Evolutionary conservation across 2,888 invertebrate genomes (phyloP).

Genomic region (Agrilus biguttatus): DNA sequence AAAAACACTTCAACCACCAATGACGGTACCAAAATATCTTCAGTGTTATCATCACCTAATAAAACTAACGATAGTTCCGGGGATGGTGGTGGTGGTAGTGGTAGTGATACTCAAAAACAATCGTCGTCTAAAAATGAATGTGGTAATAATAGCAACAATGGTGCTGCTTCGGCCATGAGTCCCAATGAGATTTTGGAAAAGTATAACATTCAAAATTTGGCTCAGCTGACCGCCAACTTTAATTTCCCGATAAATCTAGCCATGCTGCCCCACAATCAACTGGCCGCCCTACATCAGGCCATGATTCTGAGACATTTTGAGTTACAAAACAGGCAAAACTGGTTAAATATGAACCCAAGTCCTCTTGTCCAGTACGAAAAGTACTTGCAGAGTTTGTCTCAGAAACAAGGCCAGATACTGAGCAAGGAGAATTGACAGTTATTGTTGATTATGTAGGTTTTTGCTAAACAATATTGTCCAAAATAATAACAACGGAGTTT

Average conservation of each 20-base stretch:
- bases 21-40: too few relatives aligned
- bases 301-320: constrained; percentile 28
- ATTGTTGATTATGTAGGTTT: neutral
- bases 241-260: constrained; percentile 19
- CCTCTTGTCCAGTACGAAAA: constrained; percentile 28
- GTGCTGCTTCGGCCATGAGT: constrained; percentile 9
- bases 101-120: too few relatives aligned
- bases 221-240: constrained; percentile 28
- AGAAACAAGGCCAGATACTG: constrained; percentile 14
- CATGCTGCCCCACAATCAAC: constrained; percentile 12
- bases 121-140: too few relatives aligned
- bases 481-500: neutral
- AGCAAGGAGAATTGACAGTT: constrained; percentile 20
- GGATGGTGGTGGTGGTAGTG: too few relatives aligned
- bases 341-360: constrained; percentile 22
- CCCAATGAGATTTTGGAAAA: constrained; percentile 28
- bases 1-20: too few relatives aligned
- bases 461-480: neutral
- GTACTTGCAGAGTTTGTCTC: constrained; percentile 25
- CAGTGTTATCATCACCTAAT: too few relatives aligned
- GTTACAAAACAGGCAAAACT: constrained; percentile 27
- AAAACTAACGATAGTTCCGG: too few relatives aligned
- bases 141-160: too few relatives aligned
- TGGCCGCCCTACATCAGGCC: constrained; percentile 27
- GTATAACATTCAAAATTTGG: constrained; percentile 30